Evolutionary conservation across 2,113 vertebrate genomes (phyloP), one percentile per base, ranked within the genome.

Genomic region (Corythoichthys intestinalis): DNA sequence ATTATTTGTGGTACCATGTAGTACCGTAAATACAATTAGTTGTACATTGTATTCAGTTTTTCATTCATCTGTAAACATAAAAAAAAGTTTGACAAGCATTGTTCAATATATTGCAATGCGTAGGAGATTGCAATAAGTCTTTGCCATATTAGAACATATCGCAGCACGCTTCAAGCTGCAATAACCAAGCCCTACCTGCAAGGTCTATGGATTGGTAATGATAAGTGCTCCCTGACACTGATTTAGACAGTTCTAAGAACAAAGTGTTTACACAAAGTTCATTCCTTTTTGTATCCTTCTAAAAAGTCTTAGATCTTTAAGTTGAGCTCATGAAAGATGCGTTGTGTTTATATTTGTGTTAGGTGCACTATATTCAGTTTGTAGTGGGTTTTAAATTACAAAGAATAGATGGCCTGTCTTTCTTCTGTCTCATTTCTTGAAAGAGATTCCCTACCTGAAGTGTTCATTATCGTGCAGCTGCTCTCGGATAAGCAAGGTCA

Each of bases 401-500:
- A 75, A 80, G 74, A 13, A 48, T 28, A 70, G 56, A 66, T 58
- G 11, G 38, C 58, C 38, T 7, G 69, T 68, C 57, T 82, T 79
- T 47, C 10, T 67, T 68, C 46, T 12, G 58, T 17, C 48, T 77
- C 57, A 35, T 17, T 35, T 44, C 39, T 12, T 65, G 47, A 67
- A 68, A 50, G 34, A 66, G 65, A 35, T 64, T 37, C 28, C n/a
- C 44, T 44, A 38, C 49, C 66, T 75, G 52, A 49, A 70, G 54
- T 20, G 15, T 37, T 73, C 11, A 5, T 70, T 59, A 74, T 37
- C 71, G 41, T 15, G 38, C 60, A 71, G 58, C 72, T 69, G 66
- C 69, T 75, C 80, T 77, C 80, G 83, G 74, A 75, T 70, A 38
- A 28, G 65, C 63, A 48, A 71, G 69, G 72, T 83, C 71, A 72